A percentile compares a stretch with the other conserved stretches of the same genome.
Conservation (phyloP, 2,113 vertebrate genomes). For the Micronisus gabar region DNA sequence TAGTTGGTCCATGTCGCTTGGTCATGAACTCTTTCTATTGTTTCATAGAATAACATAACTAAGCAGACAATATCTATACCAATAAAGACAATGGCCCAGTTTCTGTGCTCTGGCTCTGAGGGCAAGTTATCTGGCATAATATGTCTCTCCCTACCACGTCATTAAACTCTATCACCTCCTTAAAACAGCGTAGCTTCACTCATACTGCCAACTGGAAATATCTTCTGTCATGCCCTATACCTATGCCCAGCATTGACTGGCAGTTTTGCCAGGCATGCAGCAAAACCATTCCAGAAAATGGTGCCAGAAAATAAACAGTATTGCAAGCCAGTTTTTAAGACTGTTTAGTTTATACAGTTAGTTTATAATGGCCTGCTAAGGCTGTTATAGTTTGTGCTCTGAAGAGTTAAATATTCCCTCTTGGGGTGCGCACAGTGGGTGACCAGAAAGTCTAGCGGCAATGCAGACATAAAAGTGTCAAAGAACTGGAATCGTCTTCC, state of each 20-base stretch:
- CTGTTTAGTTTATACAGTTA: neutral
- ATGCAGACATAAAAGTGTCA: neutral
- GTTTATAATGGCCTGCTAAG: neutral
- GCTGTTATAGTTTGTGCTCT: neutral
- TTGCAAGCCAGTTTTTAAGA: neutral
- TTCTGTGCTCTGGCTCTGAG: neutral
- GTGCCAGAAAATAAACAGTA: neutral
- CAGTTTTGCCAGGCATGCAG: neutral
- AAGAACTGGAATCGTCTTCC: neutral
- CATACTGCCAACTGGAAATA: neutral
- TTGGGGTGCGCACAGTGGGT: accelerated
- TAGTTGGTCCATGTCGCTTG: neutral
- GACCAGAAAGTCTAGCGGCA: neutral
- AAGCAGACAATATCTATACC: neutral
- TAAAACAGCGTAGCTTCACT: neutral
- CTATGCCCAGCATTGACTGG: neutral
- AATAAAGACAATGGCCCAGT: neutral
- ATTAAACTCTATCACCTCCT: neutral
- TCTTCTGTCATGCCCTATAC: neutral
- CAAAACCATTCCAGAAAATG: neutral
- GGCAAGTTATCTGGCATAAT: neutral
- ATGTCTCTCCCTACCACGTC: neutral
- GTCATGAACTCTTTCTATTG: neutral
- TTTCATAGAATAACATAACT: neutral
- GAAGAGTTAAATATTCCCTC: neutral